Conservation (phyloP, 2,797 vertebrate genomes). For the Glyptemys insculpta region DNA sequence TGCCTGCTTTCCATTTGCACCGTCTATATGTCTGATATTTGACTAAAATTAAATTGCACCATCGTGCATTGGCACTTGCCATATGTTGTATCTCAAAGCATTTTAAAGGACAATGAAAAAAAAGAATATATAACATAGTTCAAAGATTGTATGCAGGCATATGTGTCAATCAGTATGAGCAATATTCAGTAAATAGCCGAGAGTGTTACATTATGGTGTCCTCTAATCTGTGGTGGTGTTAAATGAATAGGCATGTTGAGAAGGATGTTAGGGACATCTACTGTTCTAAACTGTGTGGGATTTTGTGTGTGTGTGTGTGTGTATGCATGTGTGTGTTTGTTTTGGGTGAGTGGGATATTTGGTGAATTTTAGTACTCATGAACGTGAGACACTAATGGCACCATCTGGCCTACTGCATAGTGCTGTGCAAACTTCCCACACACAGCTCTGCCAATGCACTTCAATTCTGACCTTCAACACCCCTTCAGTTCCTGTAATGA, state of each 20-base stretch:
- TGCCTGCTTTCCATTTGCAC: constrained; percentile 74
- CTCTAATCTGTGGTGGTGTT: constrained; percentile 65
- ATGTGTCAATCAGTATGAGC: constrained; percentile 72
- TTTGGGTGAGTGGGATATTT: constrained; percentile 67
- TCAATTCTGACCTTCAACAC: constrained; percentile 77
- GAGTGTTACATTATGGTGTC: constrained; percentile 62
- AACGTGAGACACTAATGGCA: constrained; percentile 59
- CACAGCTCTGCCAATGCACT: constrained; percentile 67
- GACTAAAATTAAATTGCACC: constrained; percentile 83
- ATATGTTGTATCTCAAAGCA: constrained; percentile 75
- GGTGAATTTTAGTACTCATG: constrained; percentile 59
- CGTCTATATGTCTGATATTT: constrained; percentile 80
- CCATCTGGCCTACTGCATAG: constrained; percentile 73
- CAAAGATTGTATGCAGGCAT: constrained; percentile 61
- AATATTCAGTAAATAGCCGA: constrained; percentile 72
- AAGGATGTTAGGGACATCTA: constrained; percentile 66
- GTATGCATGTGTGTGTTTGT: constrained; percentile 30
- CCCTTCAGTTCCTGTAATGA: constrained; percentile 75
- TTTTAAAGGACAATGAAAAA: constrained; percentile 80
- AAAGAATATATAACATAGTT: constrained; percentile 65
- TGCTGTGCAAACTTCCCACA: constrained; percentile 42
- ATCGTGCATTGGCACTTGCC: constrained; percentile 73
- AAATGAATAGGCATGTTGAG: constrained; percentile 67
- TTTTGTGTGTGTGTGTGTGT: constrained; percentile 34
- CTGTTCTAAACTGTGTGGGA: constrained; percentile 74